Percentiles rank a stretch among this genome's conserved stretches.
Conservation (phyloP, 2,888 invertebrate genomes). For the Malachius bipustulatus region DNA sequence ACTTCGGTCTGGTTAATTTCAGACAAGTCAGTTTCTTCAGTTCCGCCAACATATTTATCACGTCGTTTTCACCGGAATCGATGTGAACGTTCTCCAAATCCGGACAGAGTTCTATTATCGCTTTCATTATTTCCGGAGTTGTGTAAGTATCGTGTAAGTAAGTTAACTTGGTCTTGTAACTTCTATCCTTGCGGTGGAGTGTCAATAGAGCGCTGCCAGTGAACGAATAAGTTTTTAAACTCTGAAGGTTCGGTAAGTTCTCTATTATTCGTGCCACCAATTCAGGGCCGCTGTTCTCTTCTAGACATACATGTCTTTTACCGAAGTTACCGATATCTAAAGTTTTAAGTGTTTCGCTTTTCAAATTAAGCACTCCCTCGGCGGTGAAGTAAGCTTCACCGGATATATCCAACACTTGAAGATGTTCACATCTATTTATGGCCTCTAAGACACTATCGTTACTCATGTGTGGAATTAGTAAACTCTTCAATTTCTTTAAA, state of each 20-base stretch:
- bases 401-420: slow-evolving; percentile 53
- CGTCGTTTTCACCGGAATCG: slow-evolving; percentile 39
- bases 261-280: slow-evolving; percentile 51
- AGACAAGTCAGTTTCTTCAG: slow-evolving; percentile 42
- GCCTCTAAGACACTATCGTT: slow-evolving; percentile 54
- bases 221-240: slow-evolving; percentile 54
- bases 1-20: slow-evolving; percentile 51
- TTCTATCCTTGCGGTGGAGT: slow-evolving; percentile 42
- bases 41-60: slow-evolving; percentile 41
- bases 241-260: slow-evolving; percentile 50
- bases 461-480: slow-evolving; percentile 58
- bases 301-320: slow-evolving; percentile 53
- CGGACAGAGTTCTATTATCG: slow-evolving; percentile 50
- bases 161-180: slow-evolving; percentile 50
- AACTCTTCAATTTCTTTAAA: slow-evolving; percentile 45
- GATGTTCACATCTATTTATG: slow-evolving; percentile 43
- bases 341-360: slow-evolving; percentile 45
- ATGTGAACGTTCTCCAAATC: slow-evolving; percentile 51
- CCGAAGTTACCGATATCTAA: slow-evolving; percentile 59
- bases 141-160: slow-evolving; percentile 57
- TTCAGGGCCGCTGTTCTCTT: slow-evolving; percentile 29
- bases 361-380: slow-evolving; percentile 48
- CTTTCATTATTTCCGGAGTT: slow-evolving; percentile 45
- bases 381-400: slow-evolving; percentile 59
- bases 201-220: slow-evolving; percentile 51